phyloP scores from a whole-genome alignment of 2,797 vertebrate species.

The Darevskia mixta region DNA sequence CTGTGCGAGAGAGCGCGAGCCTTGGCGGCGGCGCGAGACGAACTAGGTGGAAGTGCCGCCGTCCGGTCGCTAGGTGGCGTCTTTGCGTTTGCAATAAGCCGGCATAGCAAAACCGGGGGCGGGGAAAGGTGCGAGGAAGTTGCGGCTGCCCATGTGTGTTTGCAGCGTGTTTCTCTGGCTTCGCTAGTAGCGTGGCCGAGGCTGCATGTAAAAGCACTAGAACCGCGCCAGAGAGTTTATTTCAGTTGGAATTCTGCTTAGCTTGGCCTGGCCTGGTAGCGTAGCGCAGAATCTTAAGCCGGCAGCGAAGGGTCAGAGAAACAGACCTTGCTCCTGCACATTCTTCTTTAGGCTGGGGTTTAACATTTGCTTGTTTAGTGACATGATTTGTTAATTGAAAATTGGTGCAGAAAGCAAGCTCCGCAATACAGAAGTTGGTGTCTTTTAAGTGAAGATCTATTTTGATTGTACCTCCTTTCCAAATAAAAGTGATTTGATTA shows the following conservation, averaged over 20 bases:
- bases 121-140: neutral
- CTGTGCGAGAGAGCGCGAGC: constrained; percentile 18
- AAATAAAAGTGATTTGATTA: neutral
- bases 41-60: neutral
- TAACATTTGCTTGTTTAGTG: too few species aligned
- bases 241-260: too few species aligned
- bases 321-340: neutral
- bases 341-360: neutral
- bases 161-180: neutral
- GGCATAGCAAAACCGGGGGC: neutral
- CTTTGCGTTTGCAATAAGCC: constrained; percentile 6
- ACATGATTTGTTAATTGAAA: too few species aligned
- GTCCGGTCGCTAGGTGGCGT: constrained; percentile 41
- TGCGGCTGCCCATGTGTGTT: constrained; percentile 1
- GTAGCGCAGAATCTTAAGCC: neutral
- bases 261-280: neutral
- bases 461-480: too few species aligned
- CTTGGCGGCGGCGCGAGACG: neutral
- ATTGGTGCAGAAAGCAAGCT: neutral
- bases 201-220: neutral
- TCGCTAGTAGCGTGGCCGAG: neutral
- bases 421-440: neutral
- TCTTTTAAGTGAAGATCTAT: neutral
- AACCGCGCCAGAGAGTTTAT: too few species aligned
- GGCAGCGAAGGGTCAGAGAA: neutral